These are phyloP conservation scores for Melinopterus prodromus DNA, from an alignment of 2,888 invertebrate genomes.

Conservation along the genomic window DNA sequence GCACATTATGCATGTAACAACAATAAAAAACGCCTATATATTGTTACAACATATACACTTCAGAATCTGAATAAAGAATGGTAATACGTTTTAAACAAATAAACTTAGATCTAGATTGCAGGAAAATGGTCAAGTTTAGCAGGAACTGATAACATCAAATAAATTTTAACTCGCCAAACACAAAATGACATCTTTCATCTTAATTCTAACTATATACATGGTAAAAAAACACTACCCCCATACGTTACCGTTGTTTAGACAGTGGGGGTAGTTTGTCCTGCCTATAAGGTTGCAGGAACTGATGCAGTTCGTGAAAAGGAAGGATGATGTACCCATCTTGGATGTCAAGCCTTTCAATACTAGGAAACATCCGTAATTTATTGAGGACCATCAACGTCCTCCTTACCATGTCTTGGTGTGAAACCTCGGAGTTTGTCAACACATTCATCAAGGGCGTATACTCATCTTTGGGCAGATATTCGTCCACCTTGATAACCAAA, in stretches of 20 bases:
- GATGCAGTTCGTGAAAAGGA: slow-evolving; percentile 15
- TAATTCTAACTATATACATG: neutral
- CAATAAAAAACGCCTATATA: neutral
- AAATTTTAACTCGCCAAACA: neutral
- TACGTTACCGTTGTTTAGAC: slow-evolving; percentile 29
- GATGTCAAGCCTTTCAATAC: neutral
- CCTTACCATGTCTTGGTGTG: slow-evolving; percentile 29
- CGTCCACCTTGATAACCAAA: slow-evolving; percentile 26
- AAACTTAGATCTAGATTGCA: neutral
- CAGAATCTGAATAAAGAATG: neutral
- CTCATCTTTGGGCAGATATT: slow-evolving; percentile 13
- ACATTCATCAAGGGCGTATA: slow-evolving; percentile 23
- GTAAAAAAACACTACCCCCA: slow-evolving; percentile 5
- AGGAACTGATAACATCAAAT: neutral
- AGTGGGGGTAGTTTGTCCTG: slow-evolving; percentile 19
- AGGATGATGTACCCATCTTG: slow-evolving; percentile 18
- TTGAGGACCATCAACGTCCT: slow-evolving; percentile 37
- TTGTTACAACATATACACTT: neutral
- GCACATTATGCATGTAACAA: neutral
- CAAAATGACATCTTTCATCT: neutral
- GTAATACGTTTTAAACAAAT: neutral
- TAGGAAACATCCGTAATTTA: slow-evolving; percentile 29
- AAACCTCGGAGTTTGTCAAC: slow-evolving; percentile 24
- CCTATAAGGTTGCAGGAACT: slow-evolving; percentile 27
- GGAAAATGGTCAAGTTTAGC: neutral